These are phyloP conservation scores for Sula dactylatra DNA, from an alignment of 2,113 vertebrate genomes.

Conservation along the genomic window DNA sequence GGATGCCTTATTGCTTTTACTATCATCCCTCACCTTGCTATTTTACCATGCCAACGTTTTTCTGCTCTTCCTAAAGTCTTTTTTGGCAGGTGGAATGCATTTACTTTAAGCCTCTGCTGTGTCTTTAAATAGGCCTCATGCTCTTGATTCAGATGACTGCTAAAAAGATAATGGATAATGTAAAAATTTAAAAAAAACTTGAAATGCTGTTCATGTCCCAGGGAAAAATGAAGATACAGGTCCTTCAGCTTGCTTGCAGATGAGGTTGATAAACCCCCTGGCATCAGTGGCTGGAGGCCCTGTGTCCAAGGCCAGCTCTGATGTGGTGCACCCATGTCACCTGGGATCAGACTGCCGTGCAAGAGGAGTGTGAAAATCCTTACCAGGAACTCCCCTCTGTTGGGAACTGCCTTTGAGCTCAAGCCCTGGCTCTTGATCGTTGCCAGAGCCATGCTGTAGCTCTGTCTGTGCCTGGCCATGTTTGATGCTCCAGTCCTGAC, in stretches of 20 bases:
- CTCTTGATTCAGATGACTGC: neutral
- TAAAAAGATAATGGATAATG: neutral
- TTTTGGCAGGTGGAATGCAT: neutral
- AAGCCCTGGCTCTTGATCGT: too few species aligned
- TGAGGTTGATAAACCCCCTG: neutral
- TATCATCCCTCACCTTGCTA: neutral
- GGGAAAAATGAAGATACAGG: neutral
- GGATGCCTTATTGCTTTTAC: neutral
- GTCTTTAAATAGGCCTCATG: neutral
- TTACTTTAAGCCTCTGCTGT: neutral
- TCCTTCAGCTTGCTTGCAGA: neutral
- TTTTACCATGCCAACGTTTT: neutral
- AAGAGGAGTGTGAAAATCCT: neutral
- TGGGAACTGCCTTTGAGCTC: neutral
- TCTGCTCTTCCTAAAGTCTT: neutral
- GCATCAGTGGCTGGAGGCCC: neutral
- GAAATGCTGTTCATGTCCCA: neutral
- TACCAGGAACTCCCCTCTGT: neutral
- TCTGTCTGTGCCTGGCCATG: neutral
- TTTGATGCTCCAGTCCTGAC: neutral
- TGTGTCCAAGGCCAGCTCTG: neutral
- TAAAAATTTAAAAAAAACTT: neutral
- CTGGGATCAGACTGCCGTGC: rapidly evolving
- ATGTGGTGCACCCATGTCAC: neutral
- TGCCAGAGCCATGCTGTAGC: neutral